These are phyloP conservation scores for Ypsolopha sequella DNA, from an alignment of 2,888 invertebrate species.

Conservation along the genomic window DNA sequence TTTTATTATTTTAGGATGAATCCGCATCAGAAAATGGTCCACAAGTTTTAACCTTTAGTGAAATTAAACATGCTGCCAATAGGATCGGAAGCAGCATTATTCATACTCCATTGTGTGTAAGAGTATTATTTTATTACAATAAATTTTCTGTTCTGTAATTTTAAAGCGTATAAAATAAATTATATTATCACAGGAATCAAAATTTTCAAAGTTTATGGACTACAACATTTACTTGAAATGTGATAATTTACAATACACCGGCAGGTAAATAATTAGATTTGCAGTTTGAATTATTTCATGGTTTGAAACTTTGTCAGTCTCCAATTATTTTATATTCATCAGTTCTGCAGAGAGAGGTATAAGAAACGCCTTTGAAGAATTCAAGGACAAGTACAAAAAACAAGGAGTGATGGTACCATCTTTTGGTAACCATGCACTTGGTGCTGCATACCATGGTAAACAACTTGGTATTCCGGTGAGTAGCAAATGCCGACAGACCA, in stretches of 20 bases:
- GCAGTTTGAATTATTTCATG: too few species aligned
- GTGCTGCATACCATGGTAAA: constrained; percentile 54
- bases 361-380: constrained; percentile 39
- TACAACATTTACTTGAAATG: constrained; percentile 82
- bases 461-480: constrained; percentile 47
- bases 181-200: constrained; percentile 47
- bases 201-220: constrained; percentile 72
- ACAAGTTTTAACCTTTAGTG: constrained; percentile 34
- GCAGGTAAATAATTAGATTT: constrained; percentile 70
- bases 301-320: not conserved
- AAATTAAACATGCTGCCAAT: constrained; percentile 51
- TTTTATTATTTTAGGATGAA: not conserved
- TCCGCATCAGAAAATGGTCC: constrained; percentile 2
- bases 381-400: constrained; percentile 22
- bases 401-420: constrained; percentile 56
- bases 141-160: not conserved
- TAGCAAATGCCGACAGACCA: not conserved
- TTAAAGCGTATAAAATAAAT: not conserved
- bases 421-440: constrained; percentile 49
- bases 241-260: constrained; percentile 88
- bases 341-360: constrained; percentile 56
- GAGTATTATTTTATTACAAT: constrained; percentile 14
- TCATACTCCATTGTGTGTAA: constrained; percentile 59
- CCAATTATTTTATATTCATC: not conserved
- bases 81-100: constrained; percentile 51